These are phyloP conservation scores for Hoplodrina ambigua DNA, from an alignment of 2,888 invertebrate species.

Conservation along the genomic window DNA sequence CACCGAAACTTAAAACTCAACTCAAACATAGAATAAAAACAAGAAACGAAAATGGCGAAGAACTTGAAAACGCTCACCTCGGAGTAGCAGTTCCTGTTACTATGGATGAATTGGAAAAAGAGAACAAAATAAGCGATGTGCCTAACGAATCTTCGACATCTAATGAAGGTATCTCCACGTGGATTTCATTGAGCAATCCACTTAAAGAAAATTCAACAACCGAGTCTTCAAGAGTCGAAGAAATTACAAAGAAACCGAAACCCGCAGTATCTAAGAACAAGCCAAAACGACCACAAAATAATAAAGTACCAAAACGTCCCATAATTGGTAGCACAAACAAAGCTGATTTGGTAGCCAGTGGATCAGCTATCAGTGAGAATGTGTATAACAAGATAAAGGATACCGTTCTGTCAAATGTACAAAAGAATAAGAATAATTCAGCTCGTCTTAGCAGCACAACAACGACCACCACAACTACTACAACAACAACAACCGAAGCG, in stretches of 20 bases:
- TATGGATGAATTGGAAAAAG: slow-evolving; percentile 91
- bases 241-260: slow-evolving; percentile 79
- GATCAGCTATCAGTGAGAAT: slow-evolving; percentile 87
- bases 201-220: slow-evolving; percentile 80
- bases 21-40: slow-evolving; percentile 85
- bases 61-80: slow-evolving; percentile 89
- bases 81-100: slow-evolving; percentile 93
- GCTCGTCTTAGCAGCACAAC: slow-evolving; percentile 69
- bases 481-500: slow-evolving; percentile 71
- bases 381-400: slow-evolving; percentile 91
- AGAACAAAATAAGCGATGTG: slow-evolving; percentile 81
- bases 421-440: slow-evolving; percentile 85
- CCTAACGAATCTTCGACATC: slow-evolving; percentile 87
- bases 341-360: slow-evolving; percentile 85
- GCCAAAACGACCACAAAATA: slow-evolving; percentile 80
- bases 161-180: slow-evolving; percentile 93
- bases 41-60: slow-evolving; percentile 79
- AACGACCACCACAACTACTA: slow-evolving; percentile 70
- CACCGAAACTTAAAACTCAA: slow-evolving; percentile 91
- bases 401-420: slow-evolving; percentile 89
- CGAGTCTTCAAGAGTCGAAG: slow-evolving; percentile 82
- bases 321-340: slow-evolving; percentile 86
- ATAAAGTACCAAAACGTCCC: slow-evolving; percentile 80
- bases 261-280: slow-evolving; percentile 78
- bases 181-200: slow-evolving; percentile 92